Evolutionary conservation across 2,113 vertebrate species (phyloP), one percentile per base, ranked within the genome.

Genomic region (Hystrix cristata): DNA sequence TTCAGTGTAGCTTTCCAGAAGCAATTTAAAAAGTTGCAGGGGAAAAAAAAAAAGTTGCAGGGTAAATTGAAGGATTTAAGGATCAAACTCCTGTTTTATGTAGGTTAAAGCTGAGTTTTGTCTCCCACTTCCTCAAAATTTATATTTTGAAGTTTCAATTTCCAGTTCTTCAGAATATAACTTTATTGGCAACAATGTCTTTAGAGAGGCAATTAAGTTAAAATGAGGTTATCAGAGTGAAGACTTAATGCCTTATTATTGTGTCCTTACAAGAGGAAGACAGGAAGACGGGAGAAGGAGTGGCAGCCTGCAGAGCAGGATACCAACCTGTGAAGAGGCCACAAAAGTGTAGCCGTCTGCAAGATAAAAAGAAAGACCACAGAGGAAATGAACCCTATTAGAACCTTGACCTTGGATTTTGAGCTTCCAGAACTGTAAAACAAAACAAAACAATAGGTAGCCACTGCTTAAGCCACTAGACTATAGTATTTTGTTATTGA

Each of bases 301-400:
- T 8, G 13, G 9, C 7, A 59, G 6, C 12, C 11, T 19, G 15
- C 16, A 15, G 27, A 34, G 2, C 10, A 21, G 7, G 14, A 7
- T 4, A 27, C 18, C 1, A 43, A 51, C 46, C 43, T 7, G 2
- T 43, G 3, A 84, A 46, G 14, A 71, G 8, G 18, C 0, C 74
- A 7, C 10, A 78, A 62, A 71, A 71, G 0, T 2, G 1, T 2
- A 48, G 21, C 10, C 34, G 23, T 23, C 31, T 12, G 43, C 3
- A 85, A 79, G 7, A 11, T 4, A 57, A 59, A 43, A 12, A 79
- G 2, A 69, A n/a, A 64, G n/a, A 34, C 3, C 4, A 38, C 13
- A 51, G 12, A 48, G 19, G 12, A 78, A 62, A 69, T 21, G n/a
- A 60, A 46, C 2, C 1, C 23, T 55, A 16, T 23, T 46, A 21